Evolutionary conservation across 2,888 invertebrate species (phyloP), one percentile per base, ranked within the genome.

Genomic region (Clostera curtula): DNA sequence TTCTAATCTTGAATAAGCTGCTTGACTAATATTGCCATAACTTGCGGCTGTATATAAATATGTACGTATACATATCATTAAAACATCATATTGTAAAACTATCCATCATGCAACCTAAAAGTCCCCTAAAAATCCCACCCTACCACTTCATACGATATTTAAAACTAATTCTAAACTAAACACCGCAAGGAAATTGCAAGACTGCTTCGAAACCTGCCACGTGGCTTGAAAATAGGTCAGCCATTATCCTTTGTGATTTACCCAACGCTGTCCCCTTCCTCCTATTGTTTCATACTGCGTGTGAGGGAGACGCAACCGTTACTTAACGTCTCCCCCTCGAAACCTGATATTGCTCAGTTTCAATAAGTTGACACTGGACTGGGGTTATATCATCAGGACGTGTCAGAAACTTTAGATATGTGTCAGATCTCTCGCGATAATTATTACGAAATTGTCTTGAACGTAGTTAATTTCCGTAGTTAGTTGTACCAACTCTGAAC

Each of bases 161-260:
- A 30, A 36, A 31, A 32, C 23, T 25, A 32, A 16, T 25, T 28
- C 18, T 6, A 19, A 14, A 28, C 25, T 25, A 32, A 36, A 27
- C 24, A 22, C 13, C 22, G 24, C 37, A 44, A 53, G 53, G 49
- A 56, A 52, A 58, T 57, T 59, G 40, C 49, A 33, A 46, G 41
- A 35, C 30, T 25, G 34, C 40, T 43, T 66, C 64, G 57, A 58
- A 51, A 35, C 40, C 30, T 31, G 52, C 66, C 75, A 76, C 74
- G 76, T 75, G 77, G 64, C 61, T 47, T 38, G 61, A 62, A 77
- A 74, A 72, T 75, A 56, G 77, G 77, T 75, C 77, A 74, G 41
- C 68, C 57, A 64, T 73, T 75, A 70, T 74, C 58, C 60, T 61
- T 57, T 36, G 44, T 63, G 60, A 64, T 61, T 55, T 52, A 50